Percentiles rank a stretch among this genome's conserved stretches.
Evolutionary conservation across 1,140 invertebrate genomes (phyloP).

Genomic region (Diachasma alloeum): DNA sequence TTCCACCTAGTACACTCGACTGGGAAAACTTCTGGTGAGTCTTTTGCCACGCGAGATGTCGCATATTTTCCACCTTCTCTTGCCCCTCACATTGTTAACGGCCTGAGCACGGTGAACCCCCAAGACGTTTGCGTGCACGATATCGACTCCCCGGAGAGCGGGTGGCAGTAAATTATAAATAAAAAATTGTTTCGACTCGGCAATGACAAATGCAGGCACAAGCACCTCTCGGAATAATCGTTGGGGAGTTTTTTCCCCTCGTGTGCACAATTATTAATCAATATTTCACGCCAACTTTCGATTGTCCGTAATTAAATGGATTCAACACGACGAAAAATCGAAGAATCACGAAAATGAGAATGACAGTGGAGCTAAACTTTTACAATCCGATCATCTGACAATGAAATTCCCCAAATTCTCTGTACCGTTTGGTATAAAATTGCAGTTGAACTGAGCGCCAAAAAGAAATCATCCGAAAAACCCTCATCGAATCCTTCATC

Average conservation of each 20-base stretch:
- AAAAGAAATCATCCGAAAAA: neutral
- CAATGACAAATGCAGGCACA: neutral
- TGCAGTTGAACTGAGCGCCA: neutral
- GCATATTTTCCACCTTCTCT: slow-evolving; percentile 19
- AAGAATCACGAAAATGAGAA: no score
- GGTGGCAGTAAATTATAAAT: slow-evolving; percentile 43
- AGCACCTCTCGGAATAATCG: neutral
- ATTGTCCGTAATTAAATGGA: no score
- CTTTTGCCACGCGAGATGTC: slow-evolving; percentile 28
- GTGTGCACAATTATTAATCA: neutral
- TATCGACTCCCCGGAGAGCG: slow-evolving; percentile 28
- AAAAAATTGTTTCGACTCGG: slow-evolving; percentile 33
- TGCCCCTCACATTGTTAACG: neutral
- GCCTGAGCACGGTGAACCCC: neutral
- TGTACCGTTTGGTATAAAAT: no score
- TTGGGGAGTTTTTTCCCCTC: neutral
- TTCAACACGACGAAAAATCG: no score
- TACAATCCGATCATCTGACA: no score
- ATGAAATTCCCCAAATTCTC: no score
- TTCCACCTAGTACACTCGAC: neutral
- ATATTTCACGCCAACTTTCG: neutral
- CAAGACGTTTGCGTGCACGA: slow-evolving; percentile 40
- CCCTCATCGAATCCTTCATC: neutral
- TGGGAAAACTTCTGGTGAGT: slow-evolving; percentile 17
- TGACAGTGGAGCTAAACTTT: no score